Evolutionary conservation across 1,140 invertebrate genomes (phyloP).

Genomic region (Drosophila fuyamai): DNA sequence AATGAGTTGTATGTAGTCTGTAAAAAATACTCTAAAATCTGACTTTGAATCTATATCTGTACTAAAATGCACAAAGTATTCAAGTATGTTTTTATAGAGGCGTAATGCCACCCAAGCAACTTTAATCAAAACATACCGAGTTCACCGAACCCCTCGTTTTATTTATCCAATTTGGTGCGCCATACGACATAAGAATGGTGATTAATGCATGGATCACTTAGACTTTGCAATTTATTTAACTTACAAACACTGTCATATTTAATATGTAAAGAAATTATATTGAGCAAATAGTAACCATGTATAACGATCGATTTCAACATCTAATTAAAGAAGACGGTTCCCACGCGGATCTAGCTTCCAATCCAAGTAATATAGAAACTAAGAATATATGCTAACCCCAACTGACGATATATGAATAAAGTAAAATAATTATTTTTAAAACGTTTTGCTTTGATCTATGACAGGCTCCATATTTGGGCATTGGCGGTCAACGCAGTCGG

Average conservation of each 20-base stretch:
- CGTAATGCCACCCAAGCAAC: constrained; percentile 4
- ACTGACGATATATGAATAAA: constrained; percentile 26
- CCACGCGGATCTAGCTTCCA: background rate
- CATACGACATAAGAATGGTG: background rate
- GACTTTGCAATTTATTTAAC: background rate
- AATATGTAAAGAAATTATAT: constrained; percentile 12
- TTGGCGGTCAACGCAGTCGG: background rate
- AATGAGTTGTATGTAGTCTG: constrained; percentile 45
- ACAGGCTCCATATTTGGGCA: constrained; percentile 21
- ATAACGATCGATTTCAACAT: constrained; percentile 3
- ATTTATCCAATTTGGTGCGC: constrained; percentile 3
- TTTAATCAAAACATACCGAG: constrained; percentile 26
- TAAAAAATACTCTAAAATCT: constrained; percentile 8
- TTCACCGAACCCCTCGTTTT: constrained; percentile 8
- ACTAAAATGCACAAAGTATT: constrained; percentile 18
- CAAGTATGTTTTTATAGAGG: constrained; percentile 5
- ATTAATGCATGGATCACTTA: background rate
- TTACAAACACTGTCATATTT: constrained; percentile 9
- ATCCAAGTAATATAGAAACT: constrained; percentile 1
- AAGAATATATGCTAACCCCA: constrained; percentile 7
- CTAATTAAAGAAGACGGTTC: background rate
- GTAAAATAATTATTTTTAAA: constrained; percentile 34
- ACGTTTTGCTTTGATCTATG: constrained; percentile 6
- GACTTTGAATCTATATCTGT: constrained; percentile 5
- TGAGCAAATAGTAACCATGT: background rate